phyloP scores from a whole-genome alignment of 2,888 invertebrate genomes.

The Ennomos fuscantarius region DNA sequence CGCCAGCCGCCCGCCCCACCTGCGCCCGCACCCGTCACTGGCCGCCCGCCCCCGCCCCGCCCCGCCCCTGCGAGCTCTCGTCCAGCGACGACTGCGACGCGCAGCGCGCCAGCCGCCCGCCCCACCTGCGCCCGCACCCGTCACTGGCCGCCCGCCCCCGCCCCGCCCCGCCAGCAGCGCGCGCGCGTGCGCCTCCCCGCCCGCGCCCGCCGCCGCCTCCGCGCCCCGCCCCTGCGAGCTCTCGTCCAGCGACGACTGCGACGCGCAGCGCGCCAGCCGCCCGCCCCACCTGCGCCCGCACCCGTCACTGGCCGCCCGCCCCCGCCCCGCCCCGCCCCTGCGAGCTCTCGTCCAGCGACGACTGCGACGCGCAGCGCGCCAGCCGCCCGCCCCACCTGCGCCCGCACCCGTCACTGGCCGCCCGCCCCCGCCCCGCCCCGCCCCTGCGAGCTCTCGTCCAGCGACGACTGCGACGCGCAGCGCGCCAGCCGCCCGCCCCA shows the following conservation, averaged over 20 bases:
- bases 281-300: constrained; percentile 54
- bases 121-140: not conserved
- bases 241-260: too few species aligned
- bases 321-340: constrained; percentile 78
- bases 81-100: too few species aligned
- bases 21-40: too few species aligned
- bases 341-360: constrained; percentile 95
- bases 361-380: constrained; percentile 94
- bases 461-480: constrained; percentile 95
- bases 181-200: constrained; percentile 89
- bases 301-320: too few species aligned
- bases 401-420: not conserved
- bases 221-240: constrained; percentile 90
- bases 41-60: too few species aligned
- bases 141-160: not conserved
- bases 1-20: too few species aligned
- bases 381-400: constrained; percentile 88
- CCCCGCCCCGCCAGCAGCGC: constrained; percentile 93
- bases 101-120: too few species aligned
- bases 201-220: constrained; percentile 92
- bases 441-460: not conserved
- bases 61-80: too few species aligned
- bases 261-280: constrained; percentile 71
- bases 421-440: not conserved
- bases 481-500: constrained; percentile 87